Base-by-base conservation (phyloP, 1,140 invertebrate species). In the Arctopsyche grandis region DNA sequence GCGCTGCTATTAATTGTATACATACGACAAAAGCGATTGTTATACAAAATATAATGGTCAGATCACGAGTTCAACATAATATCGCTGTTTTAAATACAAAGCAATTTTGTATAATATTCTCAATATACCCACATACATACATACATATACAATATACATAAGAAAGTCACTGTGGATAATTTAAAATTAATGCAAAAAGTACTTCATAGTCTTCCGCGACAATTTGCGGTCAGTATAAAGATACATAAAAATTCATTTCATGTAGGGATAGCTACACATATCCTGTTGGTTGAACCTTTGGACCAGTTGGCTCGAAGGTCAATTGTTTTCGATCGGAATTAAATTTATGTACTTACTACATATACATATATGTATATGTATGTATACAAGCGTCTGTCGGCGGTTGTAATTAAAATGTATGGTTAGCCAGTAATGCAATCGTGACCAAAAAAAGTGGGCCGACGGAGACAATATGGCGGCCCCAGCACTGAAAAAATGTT, bases 61-160 rank as follows among this genome's bases (percentile, higher is more conserved):
- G 56, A 60, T 60, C 56, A 60, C 56, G 56, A 60, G 16, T 19
- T n/a, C n/a, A n/a, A n/a, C n/a, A n/a, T n/a, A n/a, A n/a, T n/a
- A n/a, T n/a, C n/a, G n/a, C n/a, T n/a, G n/a, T n/a, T 16, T 60
- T 38, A 38, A 38, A 38, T 38, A 38, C 29, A 38, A 38, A 7
- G 29, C 29, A 38, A 38, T 38, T 38, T 4, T 38, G 1, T 38
- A 38, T 7, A 38, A 38, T 38, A 38, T 38, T 38, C 1, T 38
- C 7, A n/a, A n/a, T n/a, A n/a, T n/a, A n/a, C n/a, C n/a, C n/a
- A n/a, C n/a, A n/a, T n/a, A n/a, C n/a, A n/a, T n/a, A n/a, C n/a
- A n/a, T n/a, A n/a, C n/a, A 38, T 38, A 38, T 1, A 38, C 29
- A 38, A 1, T 38, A 4, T 7, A 38, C 1, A 38, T 38, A 38